Evolutionary conservation across 2,888 invertebrate species (phyloP).

Genomic region (Pachliopta kotzebuea): DNA sequence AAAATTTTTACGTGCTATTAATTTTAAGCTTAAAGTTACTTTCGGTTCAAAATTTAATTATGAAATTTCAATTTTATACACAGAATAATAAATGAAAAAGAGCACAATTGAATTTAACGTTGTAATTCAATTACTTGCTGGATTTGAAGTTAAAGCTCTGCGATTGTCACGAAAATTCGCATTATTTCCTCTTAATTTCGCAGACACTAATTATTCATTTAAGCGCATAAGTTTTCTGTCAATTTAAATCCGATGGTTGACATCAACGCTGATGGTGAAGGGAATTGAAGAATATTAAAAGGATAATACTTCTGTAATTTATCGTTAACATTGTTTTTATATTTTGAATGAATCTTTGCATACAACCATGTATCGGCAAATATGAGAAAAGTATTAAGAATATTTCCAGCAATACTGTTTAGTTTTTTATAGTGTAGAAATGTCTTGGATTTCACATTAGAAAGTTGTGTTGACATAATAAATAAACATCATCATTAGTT

Average conservation of each 20-base stretch:
- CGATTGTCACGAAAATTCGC: conserved; percentile 21
- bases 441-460: too few species aligned
- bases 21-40: background rate
- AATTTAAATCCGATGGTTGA: conserved; percentile 11
- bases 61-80: background rate
- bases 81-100: conserved; percentile 3
- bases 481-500: too few species aligned
- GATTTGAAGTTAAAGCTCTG: conserved; percentile 23
- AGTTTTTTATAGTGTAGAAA: too few species aligned
- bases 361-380: too few species aligned
- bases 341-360: too few species aligned
- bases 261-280: background rate
- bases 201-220: conserved; percentile 27
- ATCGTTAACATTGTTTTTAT: background rate
- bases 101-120: conserved; percentile 16
- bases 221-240: conserved; percentile 18
- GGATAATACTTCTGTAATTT: background rate
- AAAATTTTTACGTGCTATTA: too few species aligned
- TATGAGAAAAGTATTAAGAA: too few species aligned
- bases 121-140: conserved; percentile 23
- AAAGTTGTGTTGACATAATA: too few species aligned
- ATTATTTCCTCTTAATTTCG: conserved; percentile 26
- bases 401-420: too few species aligned
- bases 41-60: background rate
- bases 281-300: background rate